A percentile compares a stretch with the other conserved stretches of the same genome.
phyloP scores from a whole-genome alignment of 2,888 invertebrate genomes.

The Aleiodes testaceus region DNA sequence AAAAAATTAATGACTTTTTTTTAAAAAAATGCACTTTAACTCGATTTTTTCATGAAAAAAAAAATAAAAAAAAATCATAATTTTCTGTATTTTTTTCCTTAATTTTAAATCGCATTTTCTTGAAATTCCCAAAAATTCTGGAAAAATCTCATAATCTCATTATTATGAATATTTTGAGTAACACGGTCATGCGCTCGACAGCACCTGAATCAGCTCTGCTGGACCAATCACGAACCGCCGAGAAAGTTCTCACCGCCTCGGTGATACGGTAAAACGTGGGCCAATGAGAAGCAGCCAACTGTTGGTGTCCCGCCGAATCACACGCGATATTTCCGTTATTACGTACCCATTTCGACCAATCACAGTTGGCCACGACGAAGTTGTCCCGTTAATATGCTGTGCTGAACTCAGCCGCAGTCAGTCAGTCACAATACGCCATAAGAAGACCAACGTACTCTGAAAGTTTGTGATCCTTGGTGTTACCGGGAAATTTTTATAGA shows the following conservation, averaged over 20 bases:
- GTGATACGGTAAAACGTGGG: slow-evolving; percentile 76
- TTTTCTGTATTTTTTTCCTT: no score
- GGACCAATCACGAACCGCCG: slow-evolving; percentile 51
- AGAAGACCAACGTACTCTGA: slow-evolving; percentile 28
- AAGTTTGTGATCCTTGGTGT: slow-evolving; percentile 44
- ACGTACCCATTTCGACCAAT: slow-evolving; percentile 75
- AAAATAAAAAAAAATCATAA: no score
- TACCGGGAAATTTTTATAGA: slow-evolving; percentile 28
- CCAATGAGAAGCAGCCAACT: slow-evolving; percentile 80
- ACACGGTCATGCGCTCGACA: background rate
- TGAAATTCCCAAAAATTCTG: background rate
- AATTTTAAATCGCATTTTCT: no score
- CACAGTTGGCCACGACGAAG: slow-evolving; percentile 77
- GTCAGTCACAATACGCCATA: slow-evolving; percentile 60
- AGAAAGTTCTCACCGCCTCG: slow-evolving; percentile 58
- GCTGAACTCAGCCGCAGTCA: slow-evolving; percentile 62
- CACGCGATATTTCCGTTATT: slow-evolving; percentile 65
- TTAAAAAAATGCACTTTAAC: no score
- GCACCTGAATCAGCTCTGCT: background rate
- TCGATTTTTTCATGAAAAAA: no score
- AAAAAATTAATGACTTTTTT: no score
- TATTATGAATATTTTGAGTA: background rate
- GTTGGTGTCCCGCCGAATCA: slow-evolving; percentile 75
- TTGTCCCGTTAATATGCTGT: slow-evolving; percentile 67
- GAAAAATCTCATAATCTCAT: background rate